phyloP scores from a whole-genome alignment of 1,140 invertebrate species.

The Neuroterus valhalla region DNA sequence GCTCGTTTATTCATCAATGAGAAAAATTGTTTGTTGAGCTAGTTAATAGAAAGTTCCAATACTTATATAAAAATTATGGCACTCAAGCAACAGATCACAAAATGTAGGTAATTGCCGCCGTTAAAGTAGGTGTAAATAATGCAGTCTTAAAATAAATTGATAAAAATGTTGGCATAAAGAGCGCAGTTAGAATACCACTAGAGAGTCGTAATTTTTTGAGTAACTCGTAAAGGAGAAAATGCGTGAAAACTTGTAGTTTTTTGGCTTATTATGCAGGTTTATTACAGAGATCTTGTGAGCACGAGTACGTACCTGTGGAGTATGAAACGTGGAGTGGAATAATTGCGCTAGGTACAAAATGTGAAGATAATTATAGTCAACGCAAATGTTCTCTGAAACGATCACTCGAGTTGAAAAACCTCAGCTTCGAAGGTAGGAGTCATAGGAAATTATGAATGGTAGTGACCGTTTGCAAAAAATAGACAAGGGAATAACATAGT shows the following conservation, averaged over 20 bases:
- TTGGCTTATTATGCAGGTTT: conserved; percentile 4
- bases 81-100: too few relatives aligned
- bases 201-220: too few relatives aligned
- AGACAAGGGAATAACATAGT: neutral
- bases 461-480: conserved; percentile 7
- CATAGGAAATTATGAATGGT: neutral
- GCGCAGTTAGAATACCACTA: too few relatives aligned
- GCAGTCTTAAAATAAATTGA: too few relatives aligned
- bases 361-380: conserved; percentile 31
- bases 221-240: neutral
- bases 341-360: conserved; percentile 24
- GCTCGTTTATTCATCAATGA: too few relatives aligned
- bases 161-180: too few relatives aligned
- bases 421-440: neutral
- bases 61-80: too few relatives aligned
- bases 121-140: neutral
- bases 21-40: too few relatives aligned
- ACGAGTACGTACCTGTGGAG: neutral
- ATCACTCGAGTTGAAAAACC: conserved; percentile 27
- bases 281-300: conserved; percentile 3
- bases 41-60: too few relatives aligned
- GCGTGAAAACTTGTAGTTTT: conserved; percentile 4
- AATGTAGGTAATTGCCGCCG: neutral
- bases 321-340: neutral
- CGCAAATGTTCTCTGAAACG: conserved; percentile 26